Conservation (phyloP, 2,888 invertebrate species). For the Saturnia pavonia region DNA sequence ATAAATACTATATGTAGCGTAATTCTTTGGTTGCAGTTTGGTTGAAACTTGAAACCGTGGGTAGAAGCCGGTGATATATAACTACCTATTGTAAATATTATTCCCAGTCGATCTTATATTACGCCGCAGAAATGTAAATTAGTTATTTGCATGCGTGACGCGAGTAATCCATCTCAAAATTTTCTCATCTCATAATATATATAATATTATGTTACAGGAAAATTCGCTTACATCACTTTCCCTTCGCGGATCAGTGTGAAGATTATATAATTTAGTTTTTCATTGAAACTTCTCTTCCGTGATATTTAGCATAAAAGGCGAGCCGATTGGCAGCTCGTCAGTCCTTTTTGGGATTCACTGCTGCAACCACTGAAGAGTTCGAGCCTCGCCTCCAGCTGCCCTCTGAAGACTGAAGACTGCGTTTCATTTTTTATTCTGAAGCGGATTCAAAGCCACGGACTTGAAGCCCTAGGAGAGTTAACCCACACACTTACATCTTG, state of each 20-base stretch:
- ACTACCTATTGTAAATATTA: constrained; percentile 38
- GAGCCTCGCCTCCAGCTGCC: too few relatives aligned
- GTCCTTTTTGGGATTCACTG: too few relatives aligned
- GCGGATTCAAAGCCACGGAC: too few relatives aligned
- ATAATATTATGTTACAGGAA: constrained; percentile 19
- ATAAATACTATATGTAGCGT: background rate
- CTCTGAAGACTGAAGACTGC: too few relatives aligned
- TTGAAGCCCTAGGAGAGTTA: too few relatives aligned
- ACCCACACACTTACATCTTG: too few relatives aligned
- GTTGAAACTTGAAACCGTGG: too few relatives aligned
- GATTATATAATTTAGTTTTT: background rate
- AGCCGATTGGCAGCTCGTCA: too few relatives aligned
- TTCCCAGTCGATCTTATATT: constrained; percentile 31
- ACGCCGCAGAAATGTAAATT: constrained; percentile 37
- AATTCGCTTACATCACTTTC: constrained; percentile 11
- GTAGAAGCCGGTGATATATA: background rate
- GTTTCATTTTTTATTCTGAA: too few relatives aligned
- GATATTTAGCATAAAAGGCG: background rate
- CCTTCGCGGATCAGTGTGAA: constrained; percentile 1
- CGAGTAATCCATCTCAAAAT: constrained; percentile 32
- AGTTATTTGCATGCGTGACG: constrained; percentile 30
- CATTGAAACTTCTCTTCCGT: background rate
- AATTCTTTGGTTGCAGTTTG: background rate
- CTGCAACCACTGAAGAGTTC: too few relatives aligned
- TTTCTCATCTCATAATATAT: constrained; percentile 25